Conservation (phyloP, 2,113 vertebrate species). For the Sylvicapra grimmia region DNA sequence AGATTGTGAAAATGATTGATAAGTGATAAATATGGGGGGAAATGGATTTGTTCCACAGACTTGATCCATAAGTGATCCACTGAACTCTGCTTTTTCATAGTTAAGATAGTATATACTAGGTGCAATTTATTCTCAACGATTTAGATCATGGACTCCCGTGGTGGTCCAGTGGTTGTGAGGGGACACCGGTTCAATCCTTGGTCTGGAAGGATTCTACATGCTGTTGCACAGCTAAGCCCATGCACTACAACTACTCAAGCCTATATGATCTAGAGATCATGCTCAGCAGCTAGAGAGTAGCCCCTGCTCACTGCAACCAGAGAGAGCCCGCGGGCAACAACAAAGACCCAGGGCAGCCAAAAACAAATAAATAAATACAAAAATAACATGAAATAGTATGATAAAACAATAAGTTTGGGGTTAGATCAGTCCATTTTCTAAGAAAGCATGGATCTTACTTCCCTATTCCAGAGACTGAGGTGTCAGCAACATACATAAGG, state of each 20-base stretch:
- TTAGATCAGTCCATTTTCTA: not conserved
- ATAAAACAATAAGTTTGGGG: not conserved
- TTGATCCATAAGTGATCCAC: not conserved
- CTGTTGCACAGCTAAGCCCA: rapidly evolving
- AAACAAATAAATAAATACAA: not conserved
- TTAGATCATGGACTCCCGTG: not conserved
- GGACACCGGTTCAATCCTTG: not conserved
- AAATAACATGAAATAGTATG: not conserved
- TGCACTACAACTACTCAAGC: not conserved
- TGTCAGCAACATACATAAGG: not conserved
- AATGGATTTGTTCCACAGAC: not conserved
- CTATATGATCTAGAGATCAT: not conserved
- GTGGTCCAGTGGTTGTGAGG: not conserved
- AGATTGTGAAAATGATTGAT: not conserved
- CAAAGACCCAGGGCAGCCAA: not conserved
- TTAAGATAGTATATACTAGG: not conserved
- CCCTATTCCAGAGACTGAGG: not conserved
- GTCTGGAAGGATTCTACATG: not conserved
- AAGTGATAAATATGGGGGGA: not conserved
- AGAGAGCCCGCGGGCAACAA: not conserved
- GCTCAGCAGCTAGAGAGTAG: not conserved
- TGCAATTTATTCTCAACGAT: not conserved
- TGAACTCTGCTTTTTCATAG: not conserved
- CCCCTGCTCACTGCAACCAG: not conserved
- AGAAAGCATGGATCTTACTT: not conserved